Conservation (phyloP, 2,113 vertebrate species). For the Butorides virescens region DNA sequence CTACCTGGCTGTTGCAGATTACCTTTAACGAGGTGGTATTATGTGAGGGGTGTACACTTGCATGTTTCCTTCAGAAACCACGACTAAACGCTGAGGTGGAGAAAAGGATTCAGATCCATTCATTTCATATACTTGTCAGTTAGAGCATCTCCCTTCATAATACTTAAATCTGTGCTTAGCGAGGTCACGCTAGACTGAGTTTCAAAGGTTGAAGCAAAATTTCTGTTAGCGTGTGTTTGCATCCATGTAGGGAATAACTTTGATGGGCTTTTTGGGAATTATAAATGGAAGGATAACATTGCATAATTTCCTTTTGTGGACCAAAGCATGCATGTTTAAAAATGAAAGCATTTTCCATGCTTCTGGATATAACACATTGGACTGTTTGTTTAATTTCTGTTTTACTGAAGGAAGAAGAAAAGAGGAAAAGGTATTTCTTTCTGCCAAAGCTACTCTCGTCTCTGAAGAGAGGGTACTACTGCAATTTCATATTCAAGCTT, state of each 20-base stretch:
- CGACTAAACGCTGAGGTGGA: conserved; percentile 19
- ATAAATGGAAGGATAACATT: neutral
- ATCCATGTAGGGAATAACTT: neutral
- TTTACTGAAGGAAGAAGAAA: neutral
- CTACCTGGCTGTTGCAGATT: neutral
- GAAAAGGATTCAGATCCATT: conserved; percentile 40
- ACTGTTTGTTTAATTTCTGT: neutral
- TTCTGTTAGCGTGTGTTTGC: neutral
- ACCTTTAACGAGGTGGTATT: conserved; percentile 1
- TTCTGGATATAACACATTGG: fast-evolving
- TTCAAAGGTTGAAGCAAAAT: conserved; percentile 14
- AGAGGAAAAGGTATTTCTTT: neutral
- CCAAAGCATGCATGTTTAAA: neutral
- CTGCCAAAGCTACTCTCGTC: neutral
- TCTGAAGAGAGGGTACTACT: neutral
- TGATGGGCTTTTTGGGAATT: neutral
- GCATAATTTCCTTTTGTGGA: neutral
- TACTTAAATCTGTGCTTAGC: neutral
- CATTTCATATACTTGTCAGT: conserved; percentile 34
- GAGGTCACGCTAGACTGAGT: neutral
- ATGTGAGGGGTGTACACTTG: neutral
- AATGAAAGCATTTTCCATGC: neutral
- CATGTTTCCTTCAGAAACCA: conserved; percentile 17
- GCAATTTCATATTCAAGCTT: neutral
- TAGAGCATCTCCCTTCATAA: neutral